A percentile compares a stretch with the other conserved stretches of the same genome.
Evolutionary conservation across 2,113 vertebrate species (phyloP).

Genomic region (Microcebus tavaratra): DNA sequence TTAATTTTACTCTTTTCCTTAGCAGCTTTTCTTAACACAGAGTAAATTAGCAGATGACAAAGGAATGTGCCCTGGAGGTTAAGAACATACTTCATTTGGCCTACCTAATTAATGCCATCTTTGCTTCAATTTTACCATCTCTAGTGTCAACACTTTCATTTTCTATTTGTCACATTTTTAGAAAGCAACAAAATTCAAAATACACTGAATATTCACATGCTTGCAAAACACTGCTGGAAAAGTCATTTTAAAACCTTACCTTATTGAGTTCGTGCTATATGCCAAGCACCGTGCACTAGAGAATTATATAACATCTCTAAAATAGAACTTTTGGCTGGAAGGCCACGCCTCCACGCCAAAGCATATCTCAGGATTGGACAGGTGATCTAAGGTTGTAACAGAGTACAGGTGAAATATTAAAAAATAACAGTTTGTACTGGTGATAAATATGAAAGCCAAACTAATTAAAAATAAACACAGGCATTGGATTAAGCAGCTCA

Average conservation of each 20-base stretch:
- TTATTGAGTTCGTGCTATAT: not conserved
- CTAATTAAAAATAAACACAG: not conserved
- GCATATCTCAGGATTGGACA: not conserved
- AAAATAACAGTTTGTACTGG: not conserved
- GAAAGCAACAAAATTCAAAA: not conserved
- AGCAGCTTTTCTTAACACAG: not conserved
- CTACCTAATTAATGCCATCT: not conserved
- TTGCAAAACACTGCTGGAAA: not conserved
- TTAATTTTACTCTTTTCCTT: not conserved
- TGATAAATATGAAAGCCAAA: not conserved
- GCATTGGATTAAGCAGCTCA: not conserved
- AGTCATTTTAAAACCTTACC: not conserved
- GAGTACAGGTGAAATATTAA: not conserved
- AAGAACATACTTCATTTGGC: not conserved
- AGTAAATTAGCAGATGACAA: not conserved
- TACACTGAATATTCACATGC: not conserved
- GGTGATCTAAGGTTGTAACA: not conserved
- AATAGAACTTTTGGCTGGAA: not conserved
- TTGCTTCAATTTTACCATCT: constrained; percentile 30
- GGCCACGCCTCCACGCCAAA: not conserved
- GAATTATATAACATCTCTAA: not conserved
- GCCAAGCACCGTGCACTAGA: not conserved
- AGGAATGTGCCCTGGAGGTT: not conserved
- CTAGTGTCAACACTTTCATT: not conserved
- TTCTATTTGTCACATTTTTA: not conserved